phyloP scores from a whole-genome alignment of 2,888 invertebrate genomes.

The Pherbina coryleti region DNA sequence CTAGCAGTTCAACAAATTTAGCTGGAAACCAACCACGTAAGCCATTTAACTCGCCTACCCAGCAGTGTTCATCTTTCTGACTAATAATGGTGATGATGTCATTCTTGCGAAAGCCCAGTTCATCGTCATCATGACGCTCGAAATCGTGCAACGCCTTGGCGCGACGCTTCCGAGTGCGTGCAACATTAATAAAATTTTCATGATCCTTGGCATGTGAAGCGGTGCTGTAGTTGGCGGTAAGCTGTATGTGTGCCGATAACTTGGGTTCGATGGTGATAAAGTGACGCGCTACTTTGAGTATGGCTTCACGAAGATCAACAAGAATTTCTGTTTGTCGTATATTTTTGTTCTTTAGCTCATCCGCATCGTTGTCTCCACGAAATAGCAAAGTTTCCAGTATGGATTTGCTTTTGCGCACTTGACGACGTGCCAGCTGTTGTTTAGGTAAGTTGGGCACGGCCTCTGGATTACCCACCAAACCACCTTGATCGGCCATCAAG shows the following conservation, averaged over 20 bases:
- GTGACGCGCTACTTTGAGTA: conserved; percentile 92
- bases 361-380: conserved; percentile 78
- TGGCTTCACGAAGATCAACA: conserved; percentile 97
- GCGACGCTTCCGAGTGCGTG: conserved; percentile 85
- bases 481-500: conserved; percentile 96
- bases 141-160: conserved; percentile 98
- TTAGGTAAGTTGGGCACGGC: conserved; percentile 92
- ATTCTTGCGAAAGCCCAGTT: conserved; percentile 97
- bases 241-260: conserved; percentile 80
- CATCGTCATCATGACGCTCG: conserved; percentile 97
- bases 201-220: conserved; percentile 95
- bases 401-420: conserved; percentile 91
- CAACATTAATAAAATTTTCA: conserved; percentile 94
- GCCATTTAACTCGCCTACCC: conserved; percentile 98
- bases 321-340: conserved; percentile 97
- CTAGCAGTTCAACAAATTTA: conserved; percentile 94
- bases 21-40: conserved; percentile 97
- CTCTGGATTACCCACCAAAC: conserved; percentile 91
- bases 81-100: conserved; percentile 98
- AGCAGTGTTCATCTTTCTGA: conserved; percentile 98
- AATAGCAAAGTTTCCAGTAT: conserved; percentile 90
- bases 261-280: conserved; percentile 95
- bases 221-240: conserved; percentile 94
- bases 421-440: conserved; percentile 88
- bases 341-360: conserved; percentile 94